Evolutionary conservation across 2,888 invertebrate species (phyloP).

Genomic region (Theodoxus fluviatilis): DNA sequence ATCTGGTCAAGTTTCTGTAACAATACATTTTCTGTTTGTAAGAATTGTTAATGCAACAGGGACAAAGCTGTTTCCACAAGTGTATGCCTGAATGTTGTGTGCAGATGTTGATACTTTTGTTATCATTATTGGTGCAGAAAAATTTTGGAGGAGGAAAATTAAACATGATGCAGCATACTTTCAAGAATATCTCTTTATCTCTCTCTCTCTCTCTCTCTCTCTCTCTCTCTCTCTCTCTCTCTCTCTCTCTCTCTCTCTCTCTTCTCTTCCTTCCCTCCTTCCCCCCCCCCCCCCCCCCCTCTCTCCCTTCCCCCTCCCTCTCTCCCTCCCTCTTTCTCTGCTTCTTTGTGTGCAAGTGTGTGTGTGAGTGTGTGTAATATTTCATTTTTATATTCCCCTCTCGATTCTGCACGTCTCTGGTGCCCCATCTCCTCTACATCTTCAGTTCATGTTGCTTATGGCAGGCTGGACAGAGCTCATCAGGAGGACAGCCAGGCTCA

Average conservation of each 20-base stretch:
- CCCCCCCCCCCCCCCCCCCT: not conserved
- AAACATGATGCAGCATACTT: too few relatives aligned
- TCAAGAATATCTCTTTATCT: constrained; percentile 27
- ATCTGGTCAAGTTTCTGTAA: too few relatives aligned
- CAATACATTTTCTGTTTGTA: too few relatives aligned
- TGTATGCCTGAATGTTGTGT: too few relatives aligned
- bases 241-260: not conserved
- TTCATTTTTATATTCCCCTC: constrained; percentile 1
- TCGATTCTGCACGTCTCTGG: too few relatives aligned
- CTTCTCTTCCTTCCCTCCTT: not conserved
- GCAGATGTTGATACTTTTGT: too few relatives aligned
- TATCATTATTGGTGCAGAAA: too few relatives aligned
- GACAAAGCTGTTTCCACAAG: too few relatives aligned
- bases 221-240: not conserved
- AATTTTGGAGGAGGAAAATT: too few relatives aligned
- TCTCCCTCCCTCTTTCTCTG: not conserved
- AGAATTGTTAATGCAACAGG: too few relatives aligned
- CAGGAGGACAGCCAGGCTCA: constrained; percentile 44
- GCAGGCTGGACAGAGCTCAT: constrained; percentile 57
- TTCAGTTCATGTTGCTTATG: constrained; percentile 14
- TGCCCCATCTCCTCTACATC: constrained; percentile 9
- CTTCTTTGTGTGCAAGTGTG: not conserved
- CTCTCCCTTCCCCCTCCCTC: not conserved
- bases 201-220: not conserved
- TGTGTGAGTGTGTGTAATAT: not conserved